Base-by-base conservation (phyloP, 2,113 vertebrate species). In the Sclerurus mexicanus region DNA sequence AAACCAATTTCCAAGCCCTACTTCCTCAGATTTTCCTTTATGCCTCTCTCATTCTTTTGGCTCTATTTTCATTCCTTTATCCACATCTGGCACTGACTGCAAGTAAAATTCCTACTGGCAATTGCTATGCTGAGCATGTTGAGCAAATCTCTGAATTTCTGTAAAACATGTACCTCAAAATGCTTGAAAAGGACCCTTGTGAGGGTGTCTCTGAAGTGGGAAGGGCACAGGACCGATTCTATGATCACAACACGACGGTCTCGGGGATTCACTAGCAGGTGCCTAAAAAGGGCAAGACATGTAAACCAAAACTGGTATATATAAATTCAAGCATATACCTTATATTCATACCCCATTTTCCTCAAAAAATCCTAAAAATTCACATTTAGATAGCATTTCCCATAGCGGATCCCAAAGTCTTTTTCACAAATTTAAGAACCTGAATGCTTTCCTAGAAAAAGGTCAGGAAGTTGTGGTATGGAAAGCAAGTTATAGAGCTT, bases 161-260 rank as follows among this genome's bases (percentile, higher is more conserved):
- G 72, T 31, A 37, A n/a, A 84, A 33, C 24, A 47, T 1, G 1
- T 97, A 99, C 99, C 99, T 99, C 99, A 98, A 99, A 99, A 95
- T 99, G 99, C 93, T 99, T 99, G 98, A 99, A 99, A 84, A 99
- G 99, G 95, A 99, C 99, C 72, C 98, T 99, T 59, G 99, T 98
- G 88, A 99, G 98, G 0, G 99, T 99, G 95, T 99, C 99, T 95
- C 99, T 99, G 98, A 99, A 99, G 98, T 99, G 99, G 8, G 99
- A 99, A 19, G 99, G 99, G 90, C 99, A 99, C 72, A 99, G 97
- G 56, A 99, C 98, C 2, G 99, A 99, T 92, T 99, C 99, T 33
- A 99, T 98, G 86, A 99, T 97, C 87, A 99, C 99, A 96, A 99
- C 99, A 68, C 99, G 99, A 68, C 99, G 98, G 97, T 99, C 99